A percentile compares a stretch with the other conserved stretches of the same genome.
phyloP scores from a whole-genome alignment of 37 sponge, comb jelly and placozoan species.

The Axinella damicornis region DNA sequence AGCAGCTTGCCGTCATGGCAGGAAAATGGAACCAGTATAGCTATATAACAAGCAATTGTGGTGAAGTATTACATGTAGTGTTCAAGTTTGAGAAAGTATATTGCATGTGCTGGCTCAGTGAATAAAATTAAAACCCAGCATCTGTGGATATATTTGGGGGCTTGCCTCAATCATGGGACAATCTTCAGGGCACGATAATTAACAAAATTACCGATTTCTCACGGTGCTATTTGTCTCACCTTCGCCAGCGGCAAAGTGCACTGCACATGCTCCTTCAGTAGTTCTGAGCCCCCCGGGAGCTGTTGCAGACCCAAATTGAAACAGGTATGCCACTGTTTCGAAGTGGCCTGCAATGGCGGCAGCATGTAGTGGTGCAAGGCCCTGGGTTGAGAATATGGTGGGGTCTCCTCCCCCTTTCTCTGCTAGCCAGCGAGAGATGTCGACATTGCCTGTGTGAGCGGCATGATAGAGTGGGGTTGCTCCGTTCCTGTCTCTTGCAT shows the following conservation, averaged over 20 bases:
- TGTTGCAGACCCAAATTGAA: constrained; percentile 76
- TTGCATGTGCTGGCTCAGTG: no score
- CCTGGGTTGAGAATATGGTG: constrained; percentile 63
- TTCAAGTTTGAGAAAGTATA: no score
- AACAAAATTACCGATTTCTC: no score
- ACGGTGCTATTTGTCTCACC: no score
- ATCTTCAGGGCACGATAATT: no score
- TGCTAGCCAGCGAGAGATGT: constrained; percentile 81
- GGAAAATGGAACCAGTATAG: no score
- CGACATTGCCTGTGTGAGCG: constrained; percentile 80
- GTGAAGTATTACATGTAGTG: no score
- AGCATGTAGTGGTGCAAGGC: constrained; percentile 87
- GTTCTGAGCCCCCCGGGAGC: constrained; percentile 76
- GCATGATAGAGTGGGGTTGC: constrained; percentile 91
- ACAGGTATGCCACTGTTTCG: constrained; percentile 78
- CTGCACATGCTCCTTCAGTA: constrained; percentile 70
- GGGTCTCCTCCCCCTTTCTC: constrained; percentile 88
- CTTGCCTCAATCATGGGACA: no score
- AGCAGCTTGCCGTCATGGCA: no score
- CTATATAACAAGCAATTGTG: no score
- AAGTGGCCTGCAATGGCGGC: constrained; percentile 80
- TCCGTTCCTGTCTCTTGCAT: constrained; percentile 84
- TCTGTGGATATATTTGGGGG: no score
- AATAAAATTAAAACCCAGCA: no score
- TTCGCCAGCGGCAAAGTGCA: constrained; percentile 84